Evolutionary conservation across 1,140 invertebrate species (phyloP).

Genomic region (Colletes gigas): DNA sequence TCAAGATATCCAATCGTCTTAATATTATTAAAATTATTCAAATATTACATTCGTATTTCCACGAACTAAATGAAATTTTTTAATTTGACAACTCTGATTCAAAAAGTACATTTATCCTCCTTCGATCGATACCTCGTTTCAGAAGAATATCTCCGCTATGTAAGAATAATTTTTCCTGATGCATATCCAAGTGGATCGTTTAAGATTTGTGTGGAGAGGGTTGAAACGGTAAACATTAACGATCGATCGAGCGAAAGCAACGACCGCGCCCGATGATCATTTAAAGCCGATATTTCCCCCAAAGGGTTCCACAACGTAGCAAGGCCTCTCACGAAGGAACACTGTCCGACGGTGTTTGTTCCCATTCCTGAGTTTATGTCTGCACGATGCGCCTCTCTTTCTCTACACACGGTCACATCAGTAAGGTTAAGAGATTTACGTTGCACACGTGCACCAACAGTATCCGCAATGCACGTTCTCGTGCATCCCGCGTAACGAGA

Average conservation of each 20-base stretch:
- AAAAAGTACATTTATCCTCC: too few relatives aligned
- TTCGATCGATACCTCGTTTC: too few relatives aligned
- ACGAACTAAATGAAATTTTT: too few relatives aligned
- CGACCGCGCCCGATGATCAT: constrained; percentile 8
- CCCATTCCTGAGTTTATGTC: constrained; percentile 57
- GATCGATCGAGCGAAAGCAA: not conserved
- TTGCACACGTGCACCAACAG: constrained; percentile 68
- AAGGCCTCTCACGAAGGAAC: constrained; percentile 47
- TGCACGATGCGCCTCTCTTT: constrained; percentile 29
- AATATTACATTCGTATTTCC: too few relatives aligned
- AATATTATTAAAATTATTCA: too few relatives aligned
- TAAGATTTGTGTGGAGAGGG: too few relatives aligned
- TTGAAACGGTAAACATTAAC: not conserved
- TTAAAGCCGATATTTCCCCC: constrained; percentile 32
- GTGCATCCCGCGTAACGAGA: constrained; percentile 72
- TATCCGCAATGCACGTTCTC: constrained; percentile 64
- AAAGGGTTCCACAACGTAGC: constrained; percentile 2
- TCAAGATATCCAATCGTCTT: too few relatives aligned
- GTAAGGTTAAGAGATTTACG: constrained; percentile 73
- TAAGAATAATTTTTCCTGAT: too few relatives aligned
- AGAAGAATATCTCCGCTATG: too few relatives aligned
- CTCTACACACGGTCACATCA: constrained; percentile 54
- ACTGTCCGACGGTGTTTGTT: constrained; percentile 53
- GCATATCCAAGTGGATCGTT: too few relatives aligned
- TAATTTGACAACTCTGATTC: too few relatives aligned